Evolutionary conservation across 2,113 vertebrate genomes (phyloP), one percentile per base, ranked within the genome.

Genomic region (Toxostoma redivivum): DNA sequence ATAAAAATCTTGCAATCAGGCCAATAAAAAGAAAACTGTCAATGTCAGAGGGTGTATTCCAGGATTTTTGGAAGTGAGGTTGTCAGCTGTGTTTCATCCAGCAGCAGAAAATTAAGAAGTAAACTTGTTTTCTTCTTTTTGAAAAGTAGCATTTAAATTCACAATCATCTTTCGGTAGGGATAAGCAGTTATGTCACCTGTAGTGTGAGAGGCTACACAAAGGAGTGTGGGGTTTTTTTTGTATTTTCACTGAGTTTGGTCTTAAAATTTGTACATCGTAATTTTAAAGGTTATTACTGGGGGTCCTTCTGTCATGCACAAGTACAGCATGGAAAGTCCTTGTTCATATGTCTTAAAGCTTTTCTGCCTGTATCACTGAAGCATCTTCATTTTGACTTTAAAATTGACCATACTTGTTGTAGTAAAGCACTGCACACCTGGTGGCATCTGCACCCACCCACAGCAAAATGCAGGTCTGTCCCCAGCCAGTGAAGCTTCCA

Each of bases 201-300:
- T 31, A 48, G 12, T 67, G 31, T 65, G 20, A 69, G 35, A 37
- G 10, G 11, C 10, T 73, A 30, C n/a, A 67, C 9, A 47, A 51
- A 54, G 35, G 18, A 54, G 13, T 48, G 2, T 23, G 6, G 4
- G 1, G n/a, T n/a, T 0, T 7, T 44, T 48, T 58, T 37, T 64
- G 4, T 40, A 15, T 89, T 89, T 79, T 65, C 58, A 53, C 5
- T 8, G 77, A 85, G 12, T 69, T 69, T 54, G 6, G 4, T 45
- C 38, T 65, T 91, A 50, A 65, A 69, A 90, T 61, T 27, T 35
- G 8, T 38, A 15, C 24, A 5, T 58, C 31, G 48, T 28, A 35
- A 50, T 42, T 35, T 66, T 37, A 2, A 74, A 74, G 30, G 8
- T 82, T 61, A 9, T 61, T 40, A 12, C 30, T 47, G 7, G 9